Conservation (phyloP, 2,888 invertebrate species). For the Auanema freiburgensis region DNA sequence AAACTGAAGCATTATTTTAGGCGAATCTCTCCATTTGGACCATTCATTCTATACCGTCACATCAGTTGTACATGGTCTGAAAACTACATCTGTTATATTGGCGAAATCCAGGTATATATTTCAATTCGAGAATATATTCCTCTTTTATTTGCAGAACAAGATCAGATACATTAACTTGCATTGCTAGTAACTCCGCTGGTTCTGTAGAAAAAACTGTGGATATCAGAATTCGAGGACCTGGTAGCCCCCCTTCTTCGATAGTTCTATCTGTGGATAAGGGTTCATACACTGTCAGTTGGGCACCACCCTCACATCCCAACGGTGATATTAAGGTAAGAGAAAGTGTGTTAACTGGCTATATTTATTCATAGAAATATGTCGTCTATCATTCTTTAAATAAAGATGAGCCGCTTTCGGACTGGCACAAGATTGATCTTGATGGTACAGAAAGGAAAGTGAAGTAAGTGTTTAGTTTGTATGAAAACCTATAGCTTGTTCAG, state of each 20-base stretch:
- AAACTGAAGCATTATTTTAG: slow-evolving; percentile 9
- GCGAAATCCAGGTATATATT: slow-evolving; percentile 31
- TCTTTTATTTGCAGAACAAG: slow-evolving; percentile 33
- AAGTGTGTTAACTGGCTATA: not conserved
- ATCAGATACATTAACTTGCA: slow-evolving; percentile 40
- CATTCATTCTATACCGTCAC: slow-evolving; percentile 39
- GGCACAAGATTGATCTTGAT: slow-evolving; percentile 43
- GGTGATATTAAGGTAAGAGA: slow-evolving; percentile 39
- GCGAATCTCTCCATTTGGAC: slow-evolving; percentile 30
- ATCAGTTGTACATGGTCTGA: slow-evolving; percentile 31
- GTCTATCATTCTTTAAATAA: slow-evolving; percentile 41
- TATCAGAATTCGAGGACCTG: slow-evolving; percentile 38
- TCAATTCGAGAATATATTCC: no score
- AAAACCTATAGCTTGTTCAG: not conserved
- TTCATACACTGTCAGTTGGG: slow-evolving; percentile 41
- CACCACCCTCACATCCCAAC: slow-evolving; percentile 45
- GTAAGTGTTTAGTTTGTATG: slow-evolving; percentile 1
- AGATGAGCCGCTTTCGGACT: slow-evolving; percentile 42
- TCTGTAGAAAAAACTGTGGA: slow-evolving; percentile 29
- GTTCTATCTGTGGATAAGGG: slow-evolving; percentile 32
- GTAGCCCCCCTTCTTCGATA: slow-evolving; percentile 44
- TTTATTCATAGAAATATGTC: slow-evolving; percentile 35
- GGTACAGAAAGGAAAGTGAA: slow-evolving; percentile 33
- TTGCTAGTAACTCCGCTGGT: slow-evolving; percentile 40
- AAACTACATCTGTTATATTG: slow-evolving; percentile 30